phyloP scores from a whole-genome alignment of 64 coral and sea anemone species.

The Dendrophyllia cribrosa region DNA sequence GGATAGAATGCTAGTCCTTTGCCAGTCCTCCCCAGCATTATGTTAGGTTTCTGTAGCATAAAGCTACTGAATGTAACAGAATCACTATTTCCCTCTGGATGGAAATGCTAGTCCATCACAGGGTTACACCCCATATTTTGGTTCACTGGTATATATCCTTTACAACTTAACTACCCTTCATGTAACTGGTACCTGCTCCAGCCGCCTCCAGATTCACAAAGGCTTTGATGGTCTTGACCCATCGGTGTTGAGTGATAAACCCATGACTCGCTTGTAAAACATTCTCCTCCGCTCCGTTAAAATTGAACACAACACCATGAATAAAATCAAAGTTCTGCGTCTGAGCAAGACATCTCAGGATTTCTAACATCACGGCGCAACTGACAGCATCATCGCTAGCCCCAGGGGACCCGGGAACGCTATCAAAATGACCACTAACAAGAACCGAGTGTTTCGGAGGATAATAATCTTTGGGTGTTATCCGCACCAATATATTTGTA shows the following conservation, averaged over 20 bases:
- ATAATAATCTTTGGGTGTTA: slow-evolving; percentile 62
- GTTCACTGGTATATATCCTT: too few species aligned
- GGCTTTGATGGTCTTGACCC: slow-evolving; percentile 72
- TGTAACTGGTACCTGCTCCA: slow-evolving; percentile 80
- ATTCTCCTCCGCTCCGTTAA: slow-evolving; percentile 99
- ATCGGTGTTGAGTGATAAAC: slow-evolving; percentile 94
- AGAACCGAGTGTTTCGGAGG: slow-evolving; percentile 80
- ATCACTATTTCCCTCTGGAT: too few species aligned
- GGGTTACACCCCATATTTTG: too few species aligned
- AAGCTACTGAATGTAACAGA: too few species aligned
- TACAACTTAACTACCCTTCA: not conserved
- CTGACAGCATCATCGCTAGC: slow-evolving; percentile 96
- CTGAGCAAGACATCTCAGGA: slow-evolving; percentile 80
- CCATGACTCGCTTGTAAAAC: slow-evolving; percentile 95
- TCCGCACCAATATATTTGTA: slow-evolving; percentile 86
- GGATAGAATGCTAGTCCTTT: too few species aligned
- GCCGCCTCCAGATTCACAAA: slow-evolving; percentile 97
- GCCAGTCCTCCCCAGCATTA: too few species aligned
- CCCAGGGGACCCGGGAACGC: slow-evolving; percentile 77
- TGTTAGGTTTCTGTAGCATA: too few species aligned
- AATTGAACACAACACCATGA: slow-evolving; percentile 86
- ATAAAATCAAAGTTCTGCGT: slow-evolving; percentile 49
- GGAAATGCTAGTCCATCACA: too few species aligned
- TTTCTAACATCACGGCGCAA: slow-evolving; percentile 94
- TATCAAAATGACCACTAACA: slow-evolving; percentile 96